These are phyloP conservation scores for Rhabditoides inermis DNA, from an alignment of 2,888 invertebrate species.

Conservation along the genomic window DNA sequence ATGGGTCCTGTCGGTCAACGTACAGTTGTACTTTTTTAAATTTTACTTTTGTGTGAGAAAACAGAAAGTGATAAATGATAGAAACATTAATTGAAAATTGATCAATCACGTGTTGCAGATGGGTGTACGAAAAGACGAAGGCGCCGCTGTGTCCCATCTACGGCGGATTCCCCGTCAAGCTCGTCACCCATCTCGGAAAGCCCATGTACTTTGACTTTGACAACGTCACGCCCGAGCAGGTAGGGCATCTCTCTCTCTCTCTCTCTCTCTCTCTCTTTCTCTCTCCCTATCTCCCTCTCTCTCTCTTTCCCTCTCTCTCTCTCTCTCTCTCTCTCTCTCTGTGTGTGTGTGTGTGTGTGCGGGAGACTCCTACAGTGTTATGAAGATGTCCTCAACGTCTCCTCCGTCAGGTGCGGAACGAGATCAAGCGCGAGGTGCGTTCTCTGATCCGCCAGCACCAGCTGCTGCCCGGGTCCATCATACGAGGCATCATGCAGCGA, in stretches of 20 bases:
- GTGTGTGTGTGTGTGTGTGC: too few relatives aligned
- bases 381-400: too few relatives aligned
- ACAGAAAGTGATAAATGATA: too few relatives aligned
- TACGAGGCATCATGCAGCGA: constrained; percentile 41
- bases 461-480: constrained; percentile 45
- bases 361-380: too few relatives aligned
- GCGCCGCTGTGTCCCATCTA: constrained; percentile 87
- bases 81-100: too few relatives aligned
- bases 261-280: neutral
- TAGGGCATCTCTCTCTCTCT: constrained; percentile 7
- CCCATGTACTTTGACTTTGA: constrained; percentile 40
- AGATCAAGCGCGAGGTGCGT: constrained; percentile 35
- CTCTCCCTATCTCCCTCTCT: neutral
- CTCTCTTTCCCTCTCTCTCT: neutral
- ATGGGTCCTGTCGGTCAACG: too few relatives aligned
- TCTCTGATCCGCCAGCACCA: constrained; percentile 45
- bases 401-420: constrained; percentile 30
- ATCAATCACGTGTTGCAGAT: constrained; percentile 60
- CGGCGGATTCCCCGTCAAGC: constrained; percentile 93
- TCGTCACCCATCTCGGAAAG: constrained; percentile 49
- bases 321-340: too few relatives aligned
- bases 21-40: too few relatives aligned
- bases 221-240: constrained; percentile 40
- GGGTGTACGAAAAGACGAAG: constrained; percentile 73
- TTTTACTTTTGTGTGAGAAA: too few relatives aligned